Base-by-base conservation (phyloP, 2,797 vertebrate species). In the Holocentrus rufus region DNA sequence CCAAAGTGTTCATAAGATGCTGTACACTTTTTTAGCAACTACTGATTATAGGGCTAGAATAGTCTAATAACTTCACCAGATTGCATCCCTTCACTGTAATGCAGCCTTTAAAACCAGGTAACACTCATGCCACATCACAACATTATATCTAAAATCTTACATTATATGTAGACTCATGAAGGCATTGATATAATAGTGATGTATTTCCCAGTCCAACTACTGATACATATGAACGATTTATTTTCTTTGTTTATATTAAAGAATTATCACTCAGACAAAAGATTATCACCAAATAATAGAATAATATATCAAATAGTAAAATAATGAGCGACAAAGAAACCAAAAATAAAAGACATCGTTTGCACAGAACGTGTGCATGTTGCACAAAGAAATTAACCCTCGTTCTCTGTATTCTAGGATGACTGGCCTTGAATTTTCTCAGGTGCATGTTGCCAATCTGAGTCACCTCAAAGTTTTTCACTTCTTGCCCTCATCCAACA, bases 401-500 rank as follows among this genome's bases (percentile, higher is more conserved):
- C 34, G 36, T 4, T 4, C 2, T 1, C 17, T 11, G 9, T 11
- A 64, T 31, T 62, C 7, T 34, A 3, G 13, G 22, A 27, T 36
- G 57, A 31, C 17, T 22, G 9, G 4, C 42, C 25, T 65, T 13
- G 57, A 50, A 31, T 73, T 63, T 61, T 63, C 58, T 50, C 7
- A 47, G 25, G 65, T 68, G 46, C 47, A 53, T 58, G 57, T 46
- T 72, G 34, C 0, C 0, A 69, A 9, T 23, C 30, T 74, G 59
- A 64, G 34, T 76, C 36, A 47, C 67, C 61, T 63, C 7, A 4
- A 62, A 52, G 60, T 17, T 61, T 22, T 50, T 62, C 52, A 61
- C 25, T 42, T 70, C 42, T 68, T 53, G 65, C 20, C 18, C 53
- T 77, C 52, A 69, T 55, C 31, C 60, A 55, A n/a, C 68, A 58